phyloP scores from a whole-genome alignment of 2,797 vertebrate species.

The Staurois parvus region DNA sequence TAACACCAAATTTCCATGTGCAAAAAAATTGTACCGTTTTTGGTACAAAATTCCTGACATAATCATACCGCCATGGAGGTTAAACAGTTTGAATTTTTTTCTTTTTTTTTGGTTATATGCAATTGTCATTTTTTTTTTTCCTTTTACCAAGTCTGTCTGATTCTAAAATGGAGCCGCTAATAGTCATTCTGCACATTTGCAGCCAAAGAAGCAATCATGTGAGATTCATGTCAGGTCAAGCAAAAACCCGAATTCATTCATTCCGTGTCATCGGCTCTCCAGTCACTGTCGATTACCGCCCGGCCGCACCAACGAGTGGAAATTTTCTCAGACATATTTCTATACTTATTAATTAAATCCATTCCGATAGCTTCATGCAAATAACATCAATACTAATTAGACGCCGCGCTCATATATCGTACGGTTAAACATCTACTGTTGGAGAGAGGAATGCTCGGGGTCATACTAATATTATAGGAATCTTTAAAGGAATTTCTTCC shows the following conservation, averaged over 20 bases:
- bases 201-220: not conserved
- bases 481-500: not conserved
- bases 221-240: constrained; percentile 15
- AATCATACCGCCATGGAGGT: too few relatives aligned
- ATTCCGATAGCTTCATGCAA: not conserved
- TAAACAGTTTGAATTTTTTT: too few relatives aligned
- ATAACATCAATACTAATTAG: constrained; percentile 4
- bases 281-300: constrained; percentile 9
- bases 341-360: constrained; percentile 14
- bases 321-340: not conserved
- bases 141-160: too few relatives aligned
- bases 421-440: constrained; percentile 14
- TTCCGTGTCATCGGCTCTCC: not conserved
- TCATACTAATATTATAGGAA: not conserved
- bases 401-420: not conserved
- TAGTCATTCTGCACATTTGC: not conserved
- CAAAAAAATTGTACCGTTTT: too few relatives aligned
- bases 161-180: not conserved
- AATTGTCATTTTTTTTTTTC: too few relatives aligned
- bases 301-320: not conserved
- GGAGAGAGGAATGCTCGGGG: not conserved
- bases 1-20: too few relatives aligned
- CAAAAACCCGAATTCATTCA: constrained; percentile 1
- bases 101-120: too few relatives aligned
- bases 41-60: too few relatives aligned